Evolutionary conservation across 2,797 vertebrate genomes (phyloP), one percentile per base, ranked within the genome.

Genomic region (Xyrichtys novacula): DNA sequence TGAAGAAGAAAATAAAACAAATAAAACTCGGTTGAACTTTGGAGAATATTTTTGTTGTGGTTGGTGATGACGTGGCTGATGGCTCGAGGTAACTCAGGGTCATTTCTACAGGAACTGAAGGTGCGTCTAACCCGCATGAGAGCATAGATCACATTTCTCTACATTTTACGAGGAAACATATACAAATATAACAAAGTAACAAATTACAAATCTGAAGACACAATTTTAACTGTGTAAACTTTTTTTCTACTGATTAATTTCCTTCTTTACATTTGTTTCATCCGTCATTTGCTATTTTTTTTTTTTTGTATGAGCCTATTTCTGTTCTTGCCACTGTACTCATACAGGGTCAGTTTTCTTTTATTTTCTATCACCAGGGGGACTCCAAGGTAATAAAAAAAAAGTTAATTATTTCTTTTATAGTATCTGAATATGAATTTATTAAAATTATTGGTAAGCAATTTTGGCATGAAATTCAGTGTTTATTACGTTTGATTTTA

Each of bases 71-170:
- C 2, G 0, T 36, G 20, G 38, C 19, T 10, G 11, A 32, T 10
- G 7, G 7, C 31, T 32, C 26, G 46, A 43, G 19, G 66, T 61
- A 59, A 49, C 2, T 63, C 17, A 54, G 1, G 43, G 15, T 52
- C 60, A 66, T 7, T 44, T 4, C 8, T 54, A 6, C 14, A 42
- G 7, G 8, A 53, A 60, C 3, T 17, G 34, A 47, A n/a, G 4
- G n/a, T 39, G 6, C 31, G 2, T 32, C 4, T 22, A 6, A 10
- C n/a, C 22, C 38, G 52, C 19, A 23, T 14, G 2, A 17, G 32
- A 4, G 14, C 49, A 48, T 7, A 36, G 39, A 38, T 15, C 7
- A 19, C n/a, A 44, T 28, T 20, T 47, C 6, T 44, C 29, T 15
- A 22, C 22, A n/a, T 43, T n/a, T 28, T 44, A 32, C 32, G 19